Conservation (phyloP, 2,113 vertebrate species). For the Lynx canadensis region DNA sequence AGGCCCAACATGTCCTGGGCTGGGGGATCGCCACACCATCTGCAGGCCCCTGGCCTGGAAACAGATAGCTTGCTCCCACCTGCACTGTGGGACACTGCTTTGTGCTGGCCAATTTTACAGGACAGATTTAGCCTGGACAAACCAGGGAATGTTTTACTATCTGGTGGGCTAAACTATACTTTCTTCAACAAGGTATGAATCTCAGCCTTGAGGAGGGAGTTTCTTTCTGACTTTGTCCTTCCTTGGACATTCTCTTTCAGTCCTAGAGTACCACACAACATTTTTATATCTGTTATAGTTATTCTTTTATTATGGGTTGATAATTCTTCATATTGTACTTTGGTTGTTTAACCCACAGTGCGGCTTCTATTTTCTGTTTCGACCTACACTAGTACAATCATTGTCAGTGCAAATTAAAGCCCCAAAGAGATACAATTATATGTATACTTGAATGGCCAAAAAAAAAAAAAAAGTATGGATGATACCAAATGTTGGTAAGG, state of each 20-base stretch:
- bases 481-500: not conserved
- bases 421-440: not conserved
- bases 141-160: not conserved
- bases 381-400: not conserved
- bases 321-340: not conserved
- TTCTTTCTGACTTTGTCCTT: not conserved
- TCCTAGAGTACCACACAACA: not conserved
- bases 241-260: not conserved
- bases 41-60: rapidly evolving
- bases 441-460: not conserved
- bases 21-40: not conserved
- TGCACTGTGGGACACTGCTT: not conserved
- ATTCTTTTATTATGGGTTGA: not conserved
- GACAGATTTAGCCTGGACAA: not conserved
- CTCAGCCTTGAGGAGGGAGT: not conserved
- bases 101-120: not conserved
- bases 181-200: not conserved
- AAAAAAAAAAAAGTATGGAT: not conserved
- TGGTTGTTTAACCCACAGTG: not conserved
- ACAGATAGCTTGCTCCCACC: not conserved
- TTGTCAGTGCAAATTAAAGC: not conserved
- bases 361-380: not conserved
- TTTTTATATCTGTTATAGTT: not conserved
- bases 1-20: not conserved
- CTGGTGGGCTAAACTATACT: not conserved